Percentiles rank a stretch among this genome's conserved stretches.
These are phyloP conservation scores for Chymomyza costata DNA, from an alignment of 1,140 invertebrate species.

Conservation along the genomic window DNA sequence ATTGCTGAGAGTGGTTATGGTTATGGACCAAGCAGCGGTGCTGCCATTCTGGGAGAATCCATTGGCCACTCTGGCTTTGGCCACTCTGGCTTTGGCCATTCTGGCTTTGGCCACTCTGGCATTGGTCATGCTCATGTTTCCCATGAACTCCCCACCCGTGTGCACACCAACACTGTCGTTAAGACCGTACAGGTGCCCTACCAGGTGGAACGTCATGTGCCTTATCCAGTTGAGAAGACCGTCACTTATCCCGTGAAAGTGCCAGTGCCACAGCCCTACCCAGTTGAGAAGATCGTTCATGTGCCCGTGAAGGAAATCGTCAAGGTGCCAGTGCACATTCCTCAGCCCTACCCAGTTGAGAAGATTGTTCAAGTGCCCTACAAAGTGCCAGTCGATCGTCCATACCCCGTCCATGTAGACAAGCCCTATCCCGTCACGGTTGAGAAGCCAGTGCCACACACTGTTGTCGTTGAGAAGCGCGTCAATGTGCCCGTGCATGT, in stretches of 20 bases:
- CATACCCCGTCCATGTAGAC: slow-evolving; percentile 79
- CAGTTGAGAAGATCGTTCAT: slow-evolving; percentile 79
- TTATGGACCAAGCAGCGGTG: slow-evolving; percentile 59
- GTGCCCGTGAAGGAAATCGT: slow-evolving; percentile 80
- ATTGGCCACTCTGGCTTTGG: background rate
- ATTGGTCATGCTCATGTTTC: slow-evolving; percentile 33
- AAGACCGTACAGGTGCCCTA: slow-evolving; percentile 79
- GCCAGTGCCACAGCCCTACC: slow-evolving; percentile 80
- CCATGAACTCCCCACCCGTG: slow-evolving; percentile 57
- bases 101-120: slow-evolving; percentile 33
- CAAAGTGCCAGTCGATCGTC: slow-evolving; percentile 79
- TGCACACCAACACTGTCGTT: slow-evolving; percentile 74
- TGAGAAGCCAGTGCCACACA: slow-evolving; percentile 80
- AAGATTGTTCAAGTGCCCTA: slow-evolving; percentile 76
- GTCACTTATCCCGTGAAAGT: slow-evolving; percentile 80
- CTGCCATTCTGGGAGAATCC: slow-evolving; percentile 14
- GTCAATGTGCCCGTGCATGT: slow-evolving; percentile 74
- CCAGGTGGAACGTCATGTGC: slow-evolving; percentile 80
- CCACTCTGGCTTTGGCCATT: slow-evolving; percentile 67
- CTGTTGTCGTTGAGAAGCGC: slow-evolving; percentile 79
- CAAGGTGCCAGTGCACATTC: slow-evolving; percentile 81
- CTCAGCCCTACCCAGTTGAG: slow-evolving; percentile 81
- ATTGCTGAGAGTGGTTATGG: slow-evolving; percentile 79
- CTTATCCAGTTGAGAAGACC: slow-evolving; percentile 81
- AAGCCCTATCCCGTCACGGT: slow-evolving; percentile 78